A percentile compares a stretch with the other conserved stretches of the same genome.
These are phyloP conservation scores for Drosophila borborema DNA, from an alignment of 2,888 invertebrate species.

Conservation along the genomic window DNA sequence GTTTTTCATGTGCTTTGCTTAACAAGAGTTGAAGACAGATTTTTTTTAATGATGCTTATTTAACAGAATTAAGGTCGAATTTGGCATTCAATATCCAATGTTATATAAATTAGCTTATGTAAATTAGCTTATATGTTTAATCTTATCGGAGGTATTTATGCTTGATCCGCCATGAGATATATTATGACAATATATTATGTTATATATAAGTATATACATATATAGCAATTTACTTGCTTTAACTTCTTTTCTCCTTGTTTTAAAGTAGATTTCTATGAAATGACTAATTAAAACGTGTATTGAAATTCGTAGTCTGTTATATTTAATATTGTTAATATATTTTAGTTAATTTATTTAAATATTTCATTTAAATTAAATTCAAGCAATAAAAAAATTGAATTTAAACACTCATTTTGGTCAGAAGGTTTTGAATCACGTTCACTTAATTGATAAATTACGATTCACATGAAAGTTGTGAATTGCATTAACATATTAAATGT, in stretches of 20 bases:
- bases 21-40: too few species aligned
- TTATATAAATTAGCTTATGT: too few species aligned
- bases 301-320: not conserved
- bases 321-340: too few species aligned
- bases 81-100: too few species aligned
- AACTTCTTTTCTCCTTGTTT: not conserved
- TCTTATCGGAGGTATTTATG: too few species aligned
- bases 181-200: too few species aligned
- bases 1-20: not conserved
- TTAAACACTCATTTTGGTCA: not conserved
- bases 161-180: too few species aligned
- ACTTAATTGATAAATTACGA: conserved; percentile 1
- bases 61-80: not conserved
- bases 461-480: not conserved
- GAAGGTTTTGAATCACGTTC: conserved; percentile 6
- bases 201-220: too few species aligned
- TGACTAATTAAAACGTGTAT: not conserved
- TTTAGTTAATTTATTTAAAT: not conserved
- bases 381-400: not conserved
- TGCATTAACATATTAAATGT: conserved; percentile 3
- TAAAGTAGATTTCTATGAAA: too few species aligned
- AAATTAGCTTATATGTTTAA: too few species aligned
- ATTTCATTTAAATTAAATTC: not conserved
- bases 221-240: too few species aligned
- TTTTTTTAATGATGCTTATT: not conserved